These are phyloP conservation scores for Calliscelio sp. DNA, from an alignment of 2,888 invertebrate genomes.

Conservation along the genomic window DNA sequence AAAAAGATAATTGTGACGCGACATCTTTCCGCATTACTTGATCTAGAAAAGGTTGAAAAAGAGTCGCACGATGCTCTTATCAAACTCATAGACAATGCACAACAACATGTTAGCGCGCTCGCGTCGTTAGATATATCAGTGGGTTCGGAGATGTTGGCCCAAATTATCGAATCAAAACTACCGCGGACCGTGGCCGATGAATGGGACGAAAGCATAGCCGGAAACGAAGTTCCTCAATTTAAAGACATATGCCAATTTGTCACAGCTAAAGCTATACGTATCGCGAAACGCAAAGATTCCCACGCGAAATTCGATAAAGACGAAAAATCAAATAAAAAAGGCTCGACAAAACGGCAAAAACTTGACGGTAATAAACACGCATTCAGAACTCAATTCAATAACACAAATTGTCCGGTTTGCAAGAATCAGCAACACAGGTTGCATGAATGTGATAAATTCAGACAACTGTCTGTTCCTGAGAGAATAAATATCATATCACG, in stretches of 20 bases:
- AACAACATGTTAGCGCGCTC: conserved; percentile 68
- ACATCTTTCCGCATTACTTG: not conserved
- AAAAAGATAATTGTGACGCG: not conserved
- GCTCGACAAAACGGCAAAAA: not conserved
- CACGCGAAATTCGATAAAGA: not conserved
- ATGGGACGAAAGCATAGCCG: conserved; percentile 54
- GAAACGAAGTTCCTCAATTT: conserved; percentile 6
- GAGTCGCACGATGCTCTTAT: conserved; percentile 43
- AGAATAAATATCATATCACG: not conserved
- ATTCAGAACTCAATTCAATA: not conserved
- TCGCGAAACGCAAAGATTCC: not conserved
- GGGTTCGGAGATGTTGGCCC: conserved; percentile 70
- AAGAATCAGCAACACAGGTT: conserved; percentile 4
- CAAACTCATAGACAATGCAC: conserved; percentile 63
- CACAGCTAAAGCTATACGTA: not conserved
- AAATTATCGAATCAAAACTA: conserved; percentile 70
- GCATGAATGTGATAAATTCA: not conserved
- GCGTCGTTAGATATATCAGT: conserved; percentile 65
- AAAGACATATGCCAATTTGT: not conserved
- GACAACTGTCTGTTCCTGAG: not conserved
- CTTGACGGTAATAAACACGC: not conserved
- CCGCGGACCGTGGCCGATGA: conserved; percentile 63
- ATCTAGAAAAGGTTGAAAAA: too few relatives aligned
- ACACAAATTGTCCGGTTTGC: not conserved
- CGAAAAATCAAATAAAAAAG: not conserved